Evolutionary conservation across 2,113 vertebrate species (phyloP), one percentile per base, ranked within the genome.

Genomic region (Theristicus caerulescens): DNA sequence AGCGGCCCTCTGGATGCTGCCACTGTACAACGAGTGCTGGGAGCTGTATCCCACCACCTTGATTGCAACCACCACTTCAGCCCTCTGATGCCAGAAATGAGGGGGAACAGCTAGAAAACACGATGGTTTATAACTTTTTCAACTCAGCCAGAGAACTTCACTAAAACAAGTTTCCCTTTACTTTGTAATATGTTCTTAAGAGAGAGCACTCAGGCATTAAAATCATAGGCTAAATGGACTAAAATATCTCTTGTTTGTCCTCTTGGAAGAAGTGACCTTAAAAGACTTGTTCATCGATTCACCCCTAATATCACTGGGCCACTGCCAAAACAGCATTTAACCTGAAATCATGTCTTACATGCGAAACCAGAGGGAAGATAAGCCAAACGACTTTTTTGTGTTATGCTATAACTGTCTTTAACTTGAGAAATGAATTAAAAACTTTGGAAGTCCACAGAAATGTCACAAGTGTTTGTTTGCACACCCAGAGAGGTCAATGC

Each of bases 71-170:
- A 44, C 26, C 20, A 13, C 44, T 78, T 82, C 69, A 27, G 16
- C 62, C 42, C 51, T 52, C n/a, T 40, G 49, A 6, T 7, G 32
- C 27, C 82, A 71, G 8, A 67, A 67, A 17, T 3, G 9, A 47
- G 21, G 24, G 24, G 29, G 9, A 71, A 24, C 26, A 84, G 13
- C 52, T 11, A 32, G 27, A 76, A 94, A 74, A 47, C 57, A 34
- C 1, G 2, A 31, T 0, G 0, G 57, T 49, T 83, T 67, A 3
- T 27, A 1, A 2, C 29, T 62, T 40, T 46, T 82, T 42, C 59
- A 22, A 13, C 67, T 72, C 51, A 74, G 44, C 15, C 82, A 61
- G 58, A 67, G 57, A 79, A 90, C 61, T 19, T 16, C 81, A 40
- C 16, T 49, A 67, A 64, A 76, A 19, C 13, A 54, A 76, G 11